phyloP scores from a whole-genome alignment of 2,113 vertebrate genomes.

The Heterochromis multidens region DNA sequence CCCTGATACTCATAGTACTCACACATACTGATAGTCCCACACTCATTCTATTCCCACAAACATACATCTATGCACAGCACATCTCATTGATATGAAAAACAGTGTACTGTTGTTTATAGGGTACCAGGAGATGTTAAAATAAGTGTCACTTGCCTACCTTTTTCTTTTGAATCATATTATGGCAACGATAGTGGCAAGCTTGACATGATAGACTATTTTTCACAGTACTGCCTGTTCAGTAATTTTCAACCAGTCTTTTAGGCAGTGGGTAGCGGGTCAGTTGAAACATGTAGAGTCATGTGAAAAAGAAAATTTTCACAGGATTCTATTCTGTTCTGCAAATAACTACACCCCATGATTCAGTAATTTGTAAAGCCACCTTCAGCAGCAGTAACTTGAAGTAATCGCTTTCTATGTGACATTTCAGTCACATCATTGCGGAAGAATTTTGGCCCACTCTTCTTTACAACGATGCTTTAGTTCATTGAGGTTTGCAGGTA shows the following conservation, averaged over 20 bases:
- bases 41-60: not conserved
- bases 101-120: not conserved
- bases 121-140: not conserved
- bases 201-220: not conserved
- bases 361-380: too few relatives aligned
- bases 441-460: not conserved
- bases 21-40: not conserved
- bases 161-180: not conserved
- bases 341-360: not conserved
- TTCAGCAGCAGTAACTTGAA: not conserved
- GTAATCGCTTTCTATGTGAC: not conserved
- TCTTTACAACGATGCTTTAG: not conserved
- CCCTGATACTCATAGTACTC: not conserved
- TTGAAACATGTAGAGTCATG: not conserved
- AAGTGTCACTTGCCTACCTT: not conserved
- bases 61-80: not conserved
- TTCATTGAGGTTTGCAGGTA: not conserved
- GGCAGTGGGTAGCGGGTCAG: accelerated
- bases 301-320: not conserved
- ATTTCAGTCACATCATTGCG: not conserved
- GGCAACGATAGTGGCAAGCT: not conserved
- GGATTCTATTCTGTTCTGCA: not conserved
- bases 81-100: not conserved
- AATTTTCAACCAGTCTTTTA: not conserved
- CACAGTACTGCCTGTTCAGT: not conserved